These are phyloP conservation scores for Acanthopleura granulata DNA, from an alignment of 2,888 invertebrate genomes.

Conservation along the genomic window DNA sequence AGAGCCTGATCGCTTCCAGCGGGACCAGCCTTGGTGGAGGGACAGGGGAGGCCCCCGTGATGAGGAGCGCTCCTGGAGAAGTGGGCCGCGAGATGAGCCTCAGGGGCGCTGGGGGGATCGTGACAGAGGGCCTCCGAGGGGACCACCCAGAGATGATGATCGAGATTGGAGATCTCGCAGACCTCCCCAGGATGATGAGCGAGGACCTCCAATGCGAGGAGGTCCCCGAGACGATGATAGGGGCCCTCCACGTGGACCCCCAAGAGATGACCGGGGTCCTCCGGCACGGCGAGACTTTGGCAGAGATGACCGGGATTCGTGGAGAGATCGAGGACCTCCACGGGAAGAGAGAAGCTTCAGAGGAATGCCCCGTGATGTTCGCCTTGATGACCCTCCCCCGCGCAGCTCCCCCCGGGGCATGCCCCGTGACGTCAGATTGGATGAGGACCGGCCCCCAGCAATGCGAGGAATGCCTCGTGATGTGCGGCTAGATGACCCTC, in stretches of 20 bases:
- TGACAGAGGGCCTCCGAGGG: not conserved
- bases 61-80: not conserved
- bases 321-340: not conserved
- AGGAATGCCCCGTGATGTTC: conserved; percentile 10
- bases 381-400: not conserved
- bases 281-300: not conserved
- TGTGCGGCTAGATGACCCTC: conserved; percentile 5
- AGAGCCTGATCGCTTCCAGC: not conserved
- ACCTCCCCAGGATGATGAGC: not conserved
- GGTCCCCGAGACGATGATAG: not conserved
- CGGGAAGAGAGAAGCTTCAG: not conserved
- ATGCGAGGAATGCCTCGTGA: conserved; percentile 6
- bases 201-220: not conserved
- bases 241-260: not conserved
- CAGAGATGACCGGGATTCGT: not conserved
- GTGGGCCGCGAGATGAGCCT: conserved; percentile 6
- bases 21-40: not conserved
- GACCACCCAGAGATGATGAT: conserved; percentile 1
- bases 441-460: not conserved
- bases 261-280: conserved; percentile 3
- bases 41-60: not conserved
- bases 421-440: not conserved
- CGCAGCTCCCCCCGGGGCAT: not conserved
- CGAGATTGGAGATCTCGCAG: not conserved
- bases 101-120: not conserved